Conservation (phyloP, 2,797 vertebrate genomes). For the Poeciliopsis presidionis region DNA sequence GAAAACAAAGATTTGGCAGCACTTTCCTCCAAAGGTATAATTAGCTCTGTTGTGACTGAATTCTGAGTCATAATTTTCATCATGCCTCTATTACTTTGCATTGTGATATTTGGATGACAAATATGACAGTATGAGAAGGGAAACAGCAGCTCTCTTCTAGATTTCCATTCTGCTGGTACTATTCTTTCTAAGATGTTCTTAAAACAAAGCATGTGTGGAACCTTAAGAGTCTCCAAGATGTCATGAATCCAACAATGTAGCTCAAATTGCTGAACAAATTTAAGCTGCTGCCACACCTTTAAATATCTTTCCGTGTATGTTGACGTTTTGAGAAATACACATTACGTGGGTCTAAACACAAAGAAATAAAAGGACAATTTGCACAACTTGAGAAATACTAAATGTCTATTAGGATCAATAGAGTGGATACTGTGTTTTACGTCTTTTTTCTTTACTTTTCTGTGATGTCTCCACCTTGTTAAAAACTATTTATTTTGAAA, state of each 20-base stretch:
- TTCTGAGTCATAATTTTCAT: constrained; percentile 60
- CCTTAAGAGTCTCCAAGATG: neutral
- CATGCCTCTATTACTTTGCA: constrained; percentile 9
- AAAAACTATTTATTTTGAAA: too few species aligned
- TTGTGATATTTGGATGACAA: constrained; percentile 29
- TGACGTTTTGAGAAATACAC: neutral
- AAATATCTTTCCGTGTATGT: neutral
- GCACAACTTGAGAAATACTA: neutral
- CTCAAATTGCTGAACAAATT: neutral
- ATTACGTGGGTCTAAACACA: neutral
- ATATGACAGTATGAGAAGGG: constrained; percentile 27
- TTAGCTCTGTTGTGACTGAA: constrained; percentile 70
- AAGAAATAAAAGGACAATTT: neutral
- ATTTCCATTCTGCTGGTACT: constrained; percentile 3
- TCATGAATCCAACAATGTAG: neutral
- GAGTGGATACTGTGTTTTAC: neutral
- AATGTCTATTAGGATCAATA: neutral
- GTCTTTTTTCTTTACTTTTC: neutral
- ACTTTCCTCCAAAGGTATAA: constrained; percentile 66
- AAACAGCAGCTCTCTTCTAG: constrained; percentile 32
- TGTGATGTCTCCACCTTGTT: neutral
- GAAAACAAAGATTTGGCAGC: constrained; percentile 60
- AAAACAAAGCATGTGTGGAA: neutral
- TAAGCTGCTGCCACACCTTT: neutral
- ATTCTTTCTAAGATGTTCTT: neutral